phyloP scores from a whole-genome alignment of 2,888 invertebrate species.

The Trisateles emortualis region DNA sequence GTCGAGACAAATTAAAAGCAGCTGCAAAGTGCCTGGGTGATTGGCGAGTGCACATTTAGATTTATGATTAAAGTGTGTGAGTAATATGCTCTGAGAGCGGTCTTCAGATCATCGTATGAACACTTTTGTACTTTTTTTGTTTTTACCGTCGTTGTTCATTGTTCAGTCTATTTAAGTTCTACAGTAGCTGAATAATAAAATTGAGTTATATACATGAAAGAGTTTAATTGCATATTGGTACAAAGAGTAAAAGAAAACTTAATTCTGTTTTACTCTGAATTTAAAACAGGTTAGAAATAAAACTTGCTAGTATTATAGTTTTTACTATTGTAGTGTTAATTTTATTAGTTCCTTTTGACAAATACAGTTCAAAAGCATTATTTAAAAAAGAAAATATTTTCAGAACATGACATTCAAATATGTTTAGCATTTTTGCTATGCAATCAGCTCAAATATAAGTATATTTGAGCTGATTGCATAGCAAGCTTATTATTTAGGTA shows the following conservation, averaged over 20 bases:
- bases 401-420: too few relatives aligned
- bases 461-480: too few relatives aligned
- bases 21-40: slow-evolving; percentile 72
- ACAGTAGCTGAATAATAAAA: neutral
- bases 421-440: too few relatives aligned
- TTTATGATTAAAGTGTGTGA: slow-evolving; percentile 65
- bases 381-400: too few relatives aligned
- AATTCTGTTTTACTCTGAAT: neutral
- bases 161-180: slow-evolving; percentile 1
- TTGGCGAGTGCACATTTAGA: slow-evolving; percentile 76
- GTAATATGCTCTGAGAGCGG: slow-evolving; percentile 40
- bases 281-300: too few relatives aligned
- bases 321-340: neutral
- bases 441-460: too few relatives aligned
- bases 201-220: neutral
- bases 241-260: neutral
- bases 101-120: slow-evolving; percentile 42
- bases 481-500: too few relatives aligned
- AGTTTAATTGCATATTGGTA: neutral
- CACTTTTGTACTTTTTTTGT: slow-evolving; percentile 13
- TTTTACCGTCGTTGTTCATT: slow-evolving; percentile 1
- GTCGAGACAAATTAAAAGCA: slow-evolving; percentile 79
- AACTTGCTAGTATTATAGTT: neutral
- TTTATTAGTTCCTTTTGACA: too few relatives aligned
- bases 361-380: too few relatives aligned